Conservation (phyloP, 2,888 invertebrate genomes). For the Malthinus flaveolus region DNA sequence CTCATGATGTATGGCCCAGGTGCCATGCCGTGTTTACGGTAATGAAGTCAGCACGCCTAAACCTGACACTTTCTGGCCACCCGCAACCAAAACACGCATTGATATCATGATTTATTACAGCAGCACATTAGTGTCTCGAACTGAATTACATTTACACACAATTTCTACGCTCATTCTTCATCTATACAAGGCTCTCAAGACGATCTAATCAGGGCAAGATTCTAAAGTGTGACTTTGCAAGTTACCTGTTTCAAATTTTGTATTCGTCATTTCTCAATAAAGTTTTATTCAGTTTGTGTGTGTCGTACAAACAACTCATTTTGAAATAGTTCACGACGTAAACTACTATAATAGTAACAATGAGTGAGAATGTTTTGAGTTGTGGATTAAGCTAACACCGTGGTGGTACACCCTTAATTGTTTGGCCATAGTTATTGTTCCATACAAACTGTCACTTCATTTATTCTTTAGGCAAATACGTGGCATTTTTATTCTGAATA, state of each 20-base stretch:
- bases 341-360: constrained; percentile 22
- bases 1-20: constrained; percentile 46
- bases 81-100: constrained; percentile 50
- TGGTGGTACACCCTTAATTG: constrained; percentile 36
- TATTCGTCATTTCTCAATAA: constrained; percentile 24
- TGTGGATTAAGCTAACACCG: constrained; percentile 37
- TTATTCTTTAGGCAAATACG: constrained; percentile 30
- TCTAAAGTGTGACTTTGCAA: constrained; percentile 25
- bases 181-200: constrained; percentile 21
- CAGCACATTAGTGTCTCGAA: constrained; percentile 39
- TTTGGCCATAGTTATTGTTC: constrained; percentile 35
- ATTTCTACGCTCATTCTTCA: constrained; percentile 40
- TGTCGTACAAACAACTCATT: constrained; percentile 20
- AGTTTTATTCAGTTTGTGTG: not conserved
- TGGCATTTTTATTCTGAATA: constrained; percentile 28
- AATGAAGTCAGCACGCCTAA: constrained; percentile 49
- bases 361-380: constrained; percentile 34
- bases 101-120: constrained; percentile 47
- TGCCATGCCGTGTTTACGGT: constrained; percentile 44
- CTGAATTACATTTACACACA: constrained; percentile 38
- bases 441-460: constrained; percentile 34
- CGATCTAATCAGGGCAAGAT: constrained; percentile 31
- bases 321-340: constrained; percentile 17
- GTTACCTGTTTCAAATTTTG: constrained; percentile 5
- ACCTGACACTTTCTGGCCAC: constrained; percentile 47